Evolutionary conservation across 2,797 vertebrate species (phyloP).

Genomic region (Netta rufina): DNA sequence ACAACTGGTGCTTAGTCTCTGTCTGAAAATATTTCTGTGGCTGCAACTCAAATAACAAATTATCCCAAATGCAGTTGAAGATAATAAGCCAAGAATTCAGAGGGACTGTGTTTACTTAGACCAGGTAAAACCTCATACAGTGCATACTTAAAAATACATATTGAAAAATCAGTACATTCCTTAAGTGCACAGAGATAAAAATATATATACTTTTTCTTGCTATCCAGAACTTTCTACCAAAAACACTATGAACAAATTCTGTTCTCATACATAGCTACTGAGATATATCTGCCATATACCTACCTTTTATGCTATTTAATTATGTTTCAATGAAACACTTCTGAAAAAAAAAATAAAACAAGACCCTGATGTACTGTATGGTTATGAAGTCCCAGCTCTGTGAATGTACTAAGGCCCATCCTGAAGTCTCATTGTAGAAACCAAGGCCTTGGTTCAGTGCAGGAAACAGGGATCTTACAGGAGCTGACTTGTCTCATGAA

Average conservation of each 20-base stretch:
- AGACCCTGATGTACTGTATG: fast-evolving
- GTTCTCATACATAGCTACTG: background rate
- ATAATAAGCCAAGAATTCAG: background rate
- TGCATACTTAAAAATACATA: background rate
- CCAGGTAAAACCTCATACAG: background rate
- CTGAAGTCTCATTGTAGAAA: background rate
- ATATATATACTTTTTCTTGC: background rate
- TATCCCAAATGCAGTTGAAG: background rate
- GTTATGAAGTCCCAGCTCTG: background rate
- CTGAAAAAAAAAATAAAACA: background rate
- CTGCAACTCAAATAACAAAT: background rate
- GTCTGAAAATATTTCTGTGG: background rate
- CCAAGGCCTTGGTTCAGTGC: background rate
- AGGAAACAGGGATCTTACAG: background rate
- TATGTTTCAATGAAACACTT: background rate
- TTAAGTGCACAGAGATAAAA: background rate
- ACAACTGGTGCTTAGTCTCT: background rate
- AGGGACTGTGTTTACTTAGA: background rate
- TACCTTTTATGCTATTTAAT: background rate
- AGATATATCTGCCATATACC: background rate
- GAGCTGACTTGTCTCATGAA: background rate
- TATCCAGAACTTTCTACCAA: background rate
- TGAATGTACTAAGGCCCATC: background rate
- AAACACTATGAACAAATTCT: background rate
- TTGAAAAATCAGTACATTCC: background rate